Evolutionary conservation across 2,113 vertebrate species (phyloP).

Genomic region (Setophaga petechia): DNA sequence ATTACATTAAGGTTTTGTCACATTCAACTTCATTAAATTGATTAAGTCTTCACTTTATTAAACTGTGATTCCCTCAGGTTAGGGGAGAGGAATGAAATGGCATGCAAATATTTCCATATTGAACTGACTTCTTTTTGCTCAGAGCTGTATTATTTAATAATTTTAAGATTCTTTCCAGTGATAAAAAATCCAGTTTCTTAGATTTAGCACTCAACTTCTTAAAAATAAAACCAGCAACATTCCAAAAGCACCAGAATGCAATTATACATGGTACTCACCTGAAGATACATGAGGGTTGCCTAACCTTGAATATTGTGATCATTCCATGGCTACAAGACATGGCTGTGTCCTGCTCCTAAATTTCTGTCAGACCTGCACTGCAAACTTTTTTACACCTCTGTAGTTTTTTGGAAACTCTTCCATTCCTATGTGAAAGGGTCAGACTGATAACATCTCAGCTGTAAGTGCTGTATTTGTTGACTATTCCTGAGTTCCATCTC

Average conservation of each 20-base stretch:
- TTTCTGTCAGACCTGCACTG: background rate
- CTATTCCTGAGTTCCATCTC: background rate
- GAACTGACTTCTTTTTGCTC: background rate
- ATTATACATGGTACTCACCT: background rate
- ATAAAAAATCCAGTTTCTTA: background rate
- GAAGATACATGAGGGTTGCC: background rate
- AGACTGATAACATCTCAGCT: background rate
- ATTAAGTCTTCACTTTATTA: background rate
- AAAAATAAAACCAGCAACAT: background rate
- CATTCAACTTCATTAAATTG: background rate
- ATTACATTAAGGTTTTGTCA: background rate
- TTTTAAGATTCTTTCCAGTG: background rate
- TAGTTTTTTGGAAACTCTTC: background rate
- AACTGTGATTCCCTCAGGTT: background rate
- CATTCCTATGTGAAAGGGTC: background rate
- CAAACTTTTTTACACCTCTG: background rate
- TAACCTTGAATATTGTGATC: background rate
- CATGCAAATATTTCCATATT: background rate
- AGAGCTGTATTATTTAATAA: background rate
- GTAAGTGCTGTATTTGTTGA: background rate
- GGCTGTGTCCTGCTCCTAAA: background rate
- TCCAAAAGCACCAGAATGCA: background rate
- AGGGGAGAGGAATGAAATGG: background rate
- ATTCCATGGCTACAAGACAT: background rate
- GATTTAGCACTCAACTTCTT: background rate